Evolutionary conservation across 2,888 invertebrate species (phyloP), one percentile per base, ranked within the genome.

Genomic region (Gibbula magus): DNA sequence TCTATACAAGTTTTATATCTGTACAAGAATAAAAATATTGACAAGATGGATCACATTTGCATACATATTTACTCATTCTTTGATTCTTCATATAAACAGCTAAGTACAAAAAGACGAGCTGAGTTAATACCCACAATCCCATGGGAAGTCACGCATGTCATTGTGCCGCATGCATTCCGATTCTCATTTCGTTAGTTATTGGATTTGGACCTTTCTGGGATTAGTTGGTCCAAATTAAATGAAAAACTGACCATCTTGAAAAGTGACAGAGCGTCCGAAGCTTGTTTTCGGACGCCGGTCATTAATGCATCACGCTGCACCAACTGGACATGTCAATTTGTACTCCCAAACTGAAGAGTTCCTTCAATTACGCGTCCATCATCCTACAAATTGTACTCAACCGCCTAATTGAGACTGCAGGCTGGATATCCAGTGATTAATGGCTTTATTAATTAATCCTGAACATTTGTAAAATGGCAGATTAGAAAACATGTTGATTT

Each of bases 301-400:
- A 32, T 70, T 39, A 32, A 35, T 70, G n/a, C 32, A 32, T 32
- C 35, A 35, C 16, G 20, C 32, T 25, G 29, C 39, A 32, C 39
- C 35, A 70, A 39, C 70, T 70, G 70, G 70, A 70, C 70, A 70
- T 70, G 70, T 39, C 70, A 70, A 70, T 70, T 70, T 70, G 70
- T 70, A 32, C 70, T 35, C 32, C 18, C 10, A 18, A 10, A 29
- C 32, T 35, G 70, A 32, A 35, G 20, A 35, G 32, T 35, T 35
- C 35, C 39, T 18, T 35, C 39, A 70, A 70, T 70, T 70, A 70
- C n/a, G 39, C 35, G 32, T 39, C 70, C 39, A 70, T 70, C 70
- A 70, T 70, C 20, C n/a, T 39, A 18, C n/a, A n/a, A n/a, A 29
- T 61, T 29, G 16, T 29, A 29, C 25, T 25, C 20, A 4, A 29